Base-by-base conservation (phyloP, 2,113 vertebrate genomes). In the Equus przewalskii region DNA sequence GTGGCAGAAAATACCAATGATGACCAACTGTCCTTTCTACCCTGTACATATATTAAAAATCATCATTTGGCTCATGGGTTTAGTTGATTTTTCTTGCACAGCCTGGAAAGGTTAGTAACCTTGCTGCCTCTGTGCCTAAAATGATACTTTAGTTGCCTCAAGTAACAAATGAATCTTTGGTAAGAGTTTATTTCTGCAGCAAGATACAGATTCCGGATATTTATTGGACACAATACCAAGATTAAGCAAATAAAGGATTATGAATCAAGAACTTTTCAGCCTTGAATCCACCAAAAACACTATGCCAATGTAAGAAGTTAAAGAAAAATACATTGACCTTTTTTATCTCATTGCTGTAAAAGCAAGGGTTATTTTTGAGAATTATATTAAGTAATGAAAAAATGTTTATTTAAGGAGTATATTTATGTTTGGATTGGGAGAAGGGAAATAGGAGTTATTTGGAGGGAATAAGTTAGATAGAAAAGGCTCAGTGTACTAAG, bases 361-460 rank as follows among this genome's bases (percentile, higher is more conserved):
- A 65, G 26, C 65, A 89, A 94, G 49, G 36, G 4, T 79, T 82
- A 62, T 81, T 87, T 88, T 81, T 89, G 44, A 79, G 70, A 80
- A 28, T 93, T 87, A 7, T 89, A 85, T 64, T 80, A 56, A 73
- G 14, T 79, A 70, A 75, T 92, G 58, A 89, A 41, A 80, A 86
- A 36, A 60, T 18, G 21, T 78, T 75, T 89, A 64, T 49, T 93
- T 62, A 51, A 80, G 64, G 58, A 75, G 19, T 24, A 3, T 85
- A 13, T 93, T 94, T 78, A 33, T 91, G 28, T 83, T 54, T 86
- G 33, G 73, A 91, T 4, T 62, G 5, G 51, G 56, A 88, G 14
- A 21, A 82, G 3, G n/a, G 41, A 36, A 54, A 62, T 11, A 36
- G 4, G n/a, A 92, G 44, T 54, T 56, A 36, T 41, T n/a, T 36